Percentiles rank a stretch among this genome's conserved stretches.
Conservation (phyloP, 2,888 invertebrate species). For the Drosophila nr. medialis region DNA sequence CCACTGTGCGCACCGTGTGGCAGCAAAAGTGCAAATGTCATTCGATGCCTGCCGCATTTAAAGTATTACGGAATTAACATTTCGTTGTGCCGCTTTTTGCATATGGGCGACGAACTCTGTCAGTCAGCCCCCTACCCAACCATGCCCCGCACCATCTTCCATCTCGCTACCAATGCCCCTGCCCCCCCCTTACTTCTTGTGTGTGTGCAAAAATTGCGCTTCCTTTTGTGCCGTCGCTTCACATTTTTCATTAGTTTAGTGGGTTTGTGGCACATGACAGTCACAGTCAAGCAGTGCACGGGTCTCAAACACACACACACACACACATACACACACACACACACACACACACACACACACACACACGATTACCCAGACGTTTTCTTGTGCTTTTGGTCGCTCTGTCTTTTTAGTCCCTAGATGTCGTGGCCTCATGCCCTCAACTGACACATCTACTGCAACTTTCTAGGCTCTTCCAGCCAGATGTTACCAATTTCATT, state of each 20-base stretch:
- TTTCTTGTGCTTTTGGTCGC: conserved; percentile 46
- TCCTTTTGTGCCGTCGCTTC: conserved; percentile 78
- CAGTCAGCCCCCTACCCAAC: conserved; percentile 4
- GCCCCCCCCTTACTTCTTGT: conserved; percentile 17
- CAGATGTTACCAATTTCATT: conserved; percentile 49
- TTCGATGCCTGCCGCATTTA: conserved; percentile 80
- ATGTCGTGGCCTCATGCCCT: conserved; percentile 59
- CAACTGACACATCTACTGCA: conserved; percentile 11
- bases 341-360: not conserved
- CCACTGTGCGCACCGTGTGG: conserved; percentile 75
- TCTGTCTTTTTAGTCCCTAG: conserved; percentile 42
- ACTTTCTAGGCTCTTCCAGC: conserved; percentile 39
- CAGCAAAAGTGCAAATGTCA: conserved; percentile 81
- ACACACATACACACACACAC: conserved; percentile 41
- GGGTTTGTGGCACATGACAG: conserved; percentile 84
- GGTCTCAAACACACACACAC: conserved; percentile 49
- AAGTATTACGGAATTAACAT: conserved; percentile 79
- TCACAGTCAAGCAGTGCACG: conserved; percentile 78
- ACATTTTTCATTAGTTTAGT: conserved; percentile 83
- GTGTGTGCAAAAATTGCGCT: conserved; percentile 76
- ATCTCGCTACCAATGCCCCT: not conserved
- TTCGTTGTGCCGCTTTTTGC: conserved; percentile 75
- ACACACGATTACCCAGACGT: conserved; percentile 44
- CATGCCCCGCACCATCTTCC: not conserved
- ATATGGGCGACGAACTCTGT: conserved; percentile 57